Evolutionary conservation across 2,797 vertebrate species (phyloP).

Genomic region (Poliocrania exsul): DNA sequence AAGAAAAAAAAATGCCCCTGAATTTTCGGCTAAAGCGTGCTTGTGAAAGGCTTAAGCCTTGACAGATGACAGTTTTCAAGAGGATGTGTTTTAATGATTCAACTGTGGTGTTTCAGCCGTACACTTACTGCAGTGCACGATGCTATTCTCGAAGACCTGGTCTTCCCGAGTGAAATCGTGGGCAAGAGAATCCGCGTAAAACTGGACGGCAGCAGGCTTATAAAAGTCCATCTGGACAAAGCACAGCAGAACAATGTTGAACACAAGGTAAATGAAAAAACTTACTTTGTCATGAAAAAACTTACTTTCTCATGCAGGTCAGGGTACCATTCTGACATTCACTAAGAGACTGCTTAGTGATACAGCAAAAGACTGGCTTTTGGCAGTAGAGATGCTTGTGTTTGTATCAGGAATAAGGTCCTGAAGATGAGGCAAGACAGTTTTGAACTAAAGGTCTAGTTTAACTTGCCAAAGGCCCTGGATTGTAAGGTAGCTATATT

Average conservation of each 20-base stretch:
- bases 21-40: neutral
- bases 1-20: neutral
- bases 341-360: neutral
- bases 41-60: neutral
- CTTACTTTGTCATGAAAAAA: neutral
- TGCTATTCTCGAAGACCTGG: slow-evolving; percentile 96
- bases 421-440: neutral
- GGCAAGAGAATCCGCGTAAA: slow-evolving; percentile 97
- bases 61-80: neutral
- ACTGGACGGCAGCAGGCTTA: slow-evolving; percentile 95
- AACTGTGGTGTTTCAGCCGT: slow-evolving; percentile 81
- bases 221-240: slow-evolving; percentile 98
- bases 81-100: neutral
- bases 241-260: slow-evolving; percentile 99
- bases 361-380: neutral
- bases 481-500: neutral
- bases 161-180: slow-evolving; percentile 97
- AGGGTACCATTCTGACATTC: neutral
- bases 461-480: neutral
- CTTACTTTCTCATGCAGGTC: neutral
- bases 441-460: neutral
- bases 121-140: slow-evolving; percentile 95
- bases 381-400: neutral
- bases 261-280: slow-evolving; percentile 87
- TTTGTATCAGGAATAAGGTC: neutral